phyloP scores from a whole-genome alignment of 2,888 invertebrate species.

The Melangyna quadrimaculata region DNA sequence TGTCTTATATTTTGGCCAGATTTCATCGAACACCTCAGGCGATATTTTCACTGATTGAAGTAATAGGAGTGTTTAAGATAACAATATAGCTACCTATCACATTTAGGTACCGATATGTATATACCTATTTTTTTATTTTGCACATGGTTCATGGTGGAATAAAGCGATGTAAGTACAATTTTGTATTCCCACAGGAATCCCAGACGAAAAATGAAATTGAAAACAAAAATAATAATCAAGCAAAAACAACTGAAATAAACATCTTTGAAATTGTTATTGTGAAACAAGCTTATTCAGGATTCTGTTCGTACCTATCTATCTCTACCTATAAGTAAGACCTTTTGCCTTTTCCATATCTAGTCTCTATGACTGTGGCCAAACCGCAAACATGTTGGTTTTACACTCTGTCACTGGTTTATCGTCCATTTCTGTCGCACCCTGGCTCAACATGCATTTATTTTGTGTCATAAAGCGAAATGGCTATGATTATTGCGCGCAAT shows the following conservation, averaged over 20 bases:
- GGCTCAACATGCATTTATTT: conserved; percentile 33
- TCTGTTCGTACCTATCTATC: not conserved
- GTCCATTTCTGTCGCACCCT: not conserved
- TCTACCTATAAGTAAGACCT: not conserved
- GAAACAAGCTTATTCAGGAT: conserved; percentile 4
- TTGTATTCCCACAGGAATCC: not conserved
- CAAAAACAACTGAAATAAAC: not conserved
- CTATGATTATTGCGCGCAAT: conserved; percentile 72
- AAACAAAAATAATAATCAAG: conserved; percentile 14
- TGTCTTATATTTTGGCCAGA: conserved; percentile 38
- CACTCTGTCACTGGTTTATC: conserved; percentile 6
- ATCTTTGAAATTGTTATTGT: conserved; percentile 22
- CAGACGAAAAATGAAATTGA: conserved; percentile 29
- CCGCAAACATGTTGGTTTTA: conserved; percentile 49
- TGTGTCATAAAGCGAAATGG: conserved; percentile 64
- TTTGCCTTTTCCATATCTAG: not conserved
- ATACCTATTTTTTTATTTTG: not conserved
- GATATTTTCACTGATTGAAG: not conserved
- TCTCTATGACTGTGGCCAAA: not conserved
- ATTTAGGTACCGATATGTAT: not conserved
- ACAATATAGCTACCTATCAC: not conserved
- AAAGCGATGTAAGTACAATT: not conserved
- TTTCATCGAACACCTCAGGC: conserved; percentile 2
- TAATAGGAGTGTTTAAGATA: not conserved
- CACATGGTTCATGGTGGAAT: not conserved